Percentiles rank a stretch among this genome's conserved stretches.
Conservation (phyloP, 2,888 invertebrate genomes). For the Gerosis bhagava region DNA sequence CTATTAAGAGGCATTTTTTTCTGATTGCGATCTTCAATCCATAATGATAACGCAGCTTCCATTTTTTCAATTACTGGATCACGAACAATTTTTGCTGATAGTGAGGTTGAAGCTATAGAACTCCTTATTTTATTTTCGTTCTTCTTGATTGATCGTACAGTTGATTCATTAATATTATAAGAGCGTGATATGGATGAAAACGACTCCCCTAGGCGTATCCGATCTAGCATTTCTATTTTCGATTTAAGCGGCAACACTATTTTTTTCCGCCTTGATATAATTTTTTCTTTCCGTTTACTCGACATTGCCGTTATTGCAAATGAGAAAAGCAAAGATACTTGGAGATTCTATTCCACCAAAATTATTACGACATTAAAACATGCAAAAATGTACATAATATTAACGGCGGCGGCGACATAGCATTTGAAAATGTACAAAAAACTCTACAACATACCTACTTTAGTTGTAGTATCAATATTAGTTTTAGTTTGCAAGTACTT, state of each 20-base stretch:
- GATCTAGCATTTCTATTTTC: conserved; percentile 35
- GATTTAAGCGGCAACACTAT: conserved; percentile 33
- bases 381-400: too few species aligned
- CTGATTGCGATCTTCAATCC: conserved; percentile 35
- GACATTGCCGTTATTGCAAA: too few species aligned
- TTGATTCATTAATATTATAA: conserved; percentile 34
- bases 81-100: conserved; percentile 37
- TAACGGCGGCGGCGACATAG: too few species aligned
- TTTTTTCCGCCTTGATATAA: too few species aligned
- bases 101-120: conserved; percentile 37
- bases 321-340: too few species aligned
- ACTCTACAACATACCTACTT: too few species aligned
- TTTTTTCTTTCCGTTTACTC: too few species aligned
- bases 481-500: too few species aligned
- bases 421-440: too few species aligned
- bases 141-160: conserved; percentile 32
- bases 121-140: conserved; percentile 36
- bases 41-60: conserved; percentile 36
- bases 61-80: conserved; percentile 36
- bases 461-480: too few species aligned
- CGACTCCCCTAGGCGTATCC: conserved; percentile 31
- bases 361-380: too few species aligned
- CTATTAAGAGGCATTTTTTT: conserved; percentile 35
- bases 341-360: too few species aligned
- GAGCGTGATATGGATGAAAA: conserved; percentile 33